Evolutionary conservation across 2,888 invertebrate species (phyloP).

Genomic region (Corythucha ciliata): DNA sequence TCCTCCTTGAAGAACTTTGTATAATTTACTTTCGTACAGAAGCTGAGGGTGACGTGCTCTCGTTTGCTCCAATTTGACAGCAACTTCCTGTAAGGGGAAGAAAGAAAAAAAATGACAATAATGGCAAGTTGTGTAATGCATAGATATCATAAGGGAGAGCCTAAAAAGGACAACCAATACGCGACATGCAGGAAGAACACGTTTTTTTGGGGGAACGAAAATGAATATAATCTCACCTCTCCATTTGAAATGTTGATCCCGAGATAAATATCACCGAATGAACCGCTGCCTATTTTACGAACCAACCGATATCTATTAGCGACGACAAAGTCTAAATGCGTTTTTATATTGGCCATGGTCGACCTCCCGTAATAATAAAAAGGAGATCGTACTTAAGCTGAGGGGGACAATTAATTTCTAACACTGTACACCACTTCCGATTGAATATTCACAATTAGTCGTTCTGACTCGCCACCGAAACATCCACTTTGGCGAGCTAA

Average conservation of each 20-base stretch:
- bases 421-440: too few relatives aligned
- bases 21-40: slow-evolving; percentile 96
- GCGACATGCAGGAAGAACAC: neutral
- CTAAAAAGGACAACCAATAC: neutral
- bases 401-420: too few relatives aligned
- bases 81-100: slow-evolving; percentile 70
- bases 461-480: too few relatives aligned
- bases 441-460: too few relatives aligned
- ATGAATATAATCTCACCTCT: slow-evolving; percentile 54
- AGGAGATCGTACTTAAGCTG: too few relatives aligned
- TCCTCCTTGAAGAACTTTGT: slow-evolving; percentile 96
- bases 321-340: slow-evolving; percentile 21
- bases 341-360: too few relatives aligned
- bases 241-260: slow-evolving; percentile 85
- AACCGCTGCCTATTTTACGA: slow-evolving; percentile 83
- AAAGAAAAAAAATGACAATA: slow-evolving; percentile 3
- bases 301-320: slow-evolving; percentile 29
- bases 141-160: neutral
- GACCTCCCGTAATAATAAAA: too few relatives aligned
- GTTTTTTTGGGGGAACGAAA: neutral
- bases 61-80: slow-evolving; percentile 94
- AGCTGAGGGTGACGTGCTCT: slow-evolving; percentile 97
- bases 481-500: too few relatives aligned
- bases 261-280: slow-evolving; percentile 98
- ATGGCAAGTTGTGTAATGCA: neutral